Evolutionary conservation across 2,113 vertebrate species (phyloP).

Genomic region (Anolis carolinensis): DNA sequence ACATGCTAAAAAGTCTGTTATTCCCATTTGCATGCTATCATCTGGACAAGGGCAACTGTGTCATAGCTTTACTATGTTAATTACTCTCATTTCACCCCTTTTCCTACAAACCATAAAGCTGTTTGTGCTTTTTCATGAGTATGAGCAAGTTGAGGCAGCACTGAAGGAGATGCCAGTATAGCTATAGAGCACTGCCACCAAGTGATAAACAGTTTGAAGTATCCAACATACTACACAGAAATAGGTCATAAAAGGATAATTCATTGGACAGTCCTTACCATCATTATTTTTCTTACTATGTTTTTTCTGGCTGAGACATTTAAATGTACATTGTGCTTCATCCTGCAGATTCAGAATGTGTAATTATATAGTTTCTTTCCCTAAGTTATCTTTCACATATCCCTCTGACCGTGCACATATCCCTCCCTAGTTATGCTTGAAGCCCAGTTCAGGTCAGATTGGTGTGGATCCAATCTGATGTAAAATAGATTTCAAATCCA

Average conservation of each 20-base stretch:
- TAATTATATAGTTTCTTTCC: not conserved
- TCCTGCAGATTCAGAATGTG: not conserved
- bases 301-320: not conserved
- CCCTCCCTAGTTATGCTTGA: too few species aligned
- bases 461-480: too few species aligned
- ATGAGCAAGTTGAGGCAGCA: conserved; percentile 1
- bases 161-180: not conserved
- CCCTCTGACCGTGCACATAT: too few species aligned
- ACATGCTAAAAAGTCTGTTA: not conserved
- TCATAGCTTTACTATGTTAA: not conserved
- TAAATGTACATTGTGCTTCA: not conserved
- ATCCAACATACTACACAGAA: not conserved
- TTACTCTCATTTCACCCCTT: not conserved
- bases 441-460: too few species aligned
- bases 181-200: conserved; percentile 66
- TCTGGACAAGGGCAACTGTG: conserved; percentile 7
- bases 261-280: not conserved
- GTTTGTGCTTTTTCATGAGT: not conserved
- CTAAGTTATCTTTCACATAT: not conserved
- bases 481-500: too few species aligned
- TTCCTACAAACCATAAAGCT: not conserved
- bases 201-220: conserved; percentile 51
- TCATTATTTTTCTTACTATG: not conserved
- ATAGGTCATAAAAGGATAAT: not conserved
- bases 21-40: not conserved